These are phyloP conservation scores for Heliconius himera DNA, from an alignment of 1,140 invertebrate genomes.

Conservation along the genomic window DNA sequence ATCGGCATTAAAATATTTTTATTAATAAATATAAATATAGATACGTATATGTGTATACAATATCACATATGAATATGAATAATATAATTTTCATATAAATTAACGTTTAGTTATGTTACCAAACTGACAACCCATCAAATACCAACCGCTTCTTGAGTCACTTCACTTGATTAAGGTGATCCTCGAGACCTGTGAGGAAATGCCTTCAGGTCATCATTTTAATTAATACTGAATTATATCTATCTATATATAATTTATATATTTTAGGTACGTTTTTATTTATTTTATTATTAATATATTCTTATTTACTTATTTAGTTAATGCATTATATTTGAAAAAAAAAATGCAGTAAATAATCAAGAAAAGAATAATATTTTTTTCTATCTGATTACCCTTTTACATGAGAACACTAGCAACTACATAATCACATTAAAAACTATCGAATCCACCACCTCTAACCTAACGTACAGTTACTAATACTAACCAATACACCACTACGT, in stretches of 20 bases:
- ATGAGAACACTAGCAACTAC: no score
- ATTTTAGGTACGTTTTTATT: neutral
- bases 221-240: neutral
- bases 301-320: neutral
- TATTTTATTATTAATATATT: neutral
- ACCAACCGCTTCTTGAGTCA: neutral
- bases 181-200: no score
- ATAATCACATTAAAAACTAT: neutral
- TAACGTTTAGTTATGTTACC: neutral
- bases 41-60: no score
- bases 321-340: no score
- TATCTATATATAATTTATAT: neutral
- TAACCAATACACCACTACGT: no score
- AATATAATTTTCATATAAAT: neutral
- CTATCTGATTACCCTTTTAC: no score
- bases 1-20: no score
- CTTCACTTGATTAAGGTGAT: neutral
- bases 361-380: no score
- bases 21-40: no score
- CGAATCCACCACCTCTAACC: neutral
- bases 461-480: no score
- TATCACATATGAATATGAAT: no score
- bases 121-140: neutral
- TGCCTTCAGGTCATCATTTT: neutral
- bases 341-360: no score